Conservation (phyloP, 2,888 invertebrate genomes). For the Pterostichus niger region DNA sequence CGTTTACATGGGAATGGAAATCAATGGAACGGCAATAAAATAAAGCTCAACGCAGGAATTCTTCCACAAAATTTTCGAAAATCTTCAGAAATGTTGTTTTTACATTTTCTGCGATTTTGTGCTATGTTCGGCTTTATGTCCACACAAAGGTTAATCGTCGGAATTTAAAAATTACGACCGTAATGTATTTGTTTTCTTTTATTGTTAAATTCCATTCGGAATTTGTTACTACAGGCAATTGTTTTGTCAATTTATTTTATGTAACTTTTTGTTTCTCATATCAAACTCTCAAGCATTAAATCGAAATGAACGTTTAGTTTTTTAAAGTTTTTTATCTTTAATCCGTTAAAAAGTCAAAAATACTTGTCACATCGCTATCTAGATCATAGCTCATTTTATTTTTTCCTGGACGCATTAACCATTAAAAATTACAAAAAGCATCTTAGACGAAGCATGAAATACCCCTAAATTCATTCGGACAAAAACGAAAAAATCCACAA, state of each 20-base stretch:
- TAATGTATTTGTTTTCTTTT: constrained; percentile 3
- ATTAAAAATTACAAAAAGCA: constrained; percentile 42
- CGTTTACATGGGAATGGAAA: constrained; percentile 39
- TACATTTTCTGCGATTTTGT: constrained; percentile 41
- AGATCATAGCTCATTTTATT: constrained; percentile 8
- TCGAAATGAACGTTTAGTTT: constrained; percentile 11
- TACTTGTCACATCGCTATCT: constrained; percentile 35
- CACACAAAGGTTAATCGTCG: constrained; percentile 28
- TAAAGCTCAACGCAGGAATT: constrained; percentile 11
- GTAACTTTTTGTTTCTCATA: constrained; percentile 14
- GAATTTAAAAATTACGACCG: constrained; percentile 41
- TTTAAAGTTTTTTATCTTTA: constrained; percentile 13
- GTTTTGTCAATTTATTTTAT: not conserved
- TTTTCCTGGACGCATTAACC: constrained; percentile 11
- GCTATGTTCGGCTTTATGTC: not conserved
- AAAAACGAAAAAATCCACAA: constrained; percentile 42
- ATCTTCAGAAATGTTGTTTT: constrained; percentile 44
- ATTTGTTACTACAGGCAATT: constrained; percentile 25
- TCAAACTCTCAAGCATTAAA: constrained; percentile 33
- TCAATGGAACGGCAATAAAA: constrained; percentile 23
- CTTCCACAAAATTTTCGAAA: constrained; percentile 37
- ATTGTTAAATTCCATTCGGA: constrained; percentile 1
- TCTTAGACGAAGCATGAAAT: constrained; percentile 40
- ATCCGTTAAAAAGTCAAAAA: constrained; percentile 40
- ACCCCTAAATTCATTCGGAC: constrained; percentile 21